Percentiles rank a stretch among this genome's conserved stretches.
These are phyloP conservation scores for Haemorhous mexicanus DNA, from an alignment of 2,113 vertebrate species.

Conservation along the genomic window DNA sequence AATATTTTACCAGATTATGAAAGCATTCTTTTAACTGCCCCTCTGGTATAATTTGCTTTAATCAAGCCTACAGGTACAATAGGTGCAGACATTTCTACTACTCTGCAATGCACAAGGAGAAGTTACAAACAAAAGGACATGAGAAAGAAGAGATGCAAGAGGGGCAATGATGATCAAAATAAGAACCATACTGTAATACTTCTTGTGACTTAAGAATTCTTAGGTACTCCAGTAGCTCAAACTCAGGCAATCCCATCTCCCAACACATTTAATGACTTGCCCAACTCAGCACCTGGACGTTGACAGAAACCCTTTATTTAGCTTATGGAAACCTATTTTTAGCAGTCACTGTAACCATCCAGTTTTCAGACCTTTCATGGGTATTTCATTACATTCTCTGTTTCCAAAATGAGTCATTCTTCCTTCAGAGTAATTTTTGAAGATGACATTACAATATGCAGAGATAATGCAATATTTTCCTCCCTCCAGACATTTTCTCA, in stretches of 20 bases:
- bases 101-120: background rate
- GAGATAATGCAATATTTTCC: background rate
- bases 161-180: background rate
- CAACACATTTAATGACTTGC: background rate
- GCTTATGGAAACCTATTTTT: background rate
- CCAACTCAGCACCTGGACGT: background rate
- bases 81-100: background rate
- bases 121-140: background rate
- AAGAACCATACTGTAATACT: background rate
- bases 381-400: background rate
- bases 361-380: background rate
- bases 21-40: background rate
- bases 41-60: background rate
- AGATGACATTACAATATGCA: background rate
- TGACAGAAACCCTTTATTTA: background rate
- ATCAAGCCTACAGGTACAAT: background rate
- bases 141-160: background rate
- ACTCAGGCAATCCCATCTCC: background rate
- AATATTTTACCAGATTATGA: background rate
- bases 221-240: background rate
- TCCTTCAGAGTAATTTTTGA: background rate
- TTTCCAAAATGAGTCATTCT: constrained; percentile 15
- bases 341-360: background rate
- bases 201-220: background rate
- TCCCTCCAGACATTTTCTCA: background rate